Percentiles rank a stretch among this genome's conserved stretches.
These are phyloP conservation scores for Drosophila ficusphila DNA, from an alignment of 1,140 invertebrate genomes.

Conservation along the genomic window DNA sequence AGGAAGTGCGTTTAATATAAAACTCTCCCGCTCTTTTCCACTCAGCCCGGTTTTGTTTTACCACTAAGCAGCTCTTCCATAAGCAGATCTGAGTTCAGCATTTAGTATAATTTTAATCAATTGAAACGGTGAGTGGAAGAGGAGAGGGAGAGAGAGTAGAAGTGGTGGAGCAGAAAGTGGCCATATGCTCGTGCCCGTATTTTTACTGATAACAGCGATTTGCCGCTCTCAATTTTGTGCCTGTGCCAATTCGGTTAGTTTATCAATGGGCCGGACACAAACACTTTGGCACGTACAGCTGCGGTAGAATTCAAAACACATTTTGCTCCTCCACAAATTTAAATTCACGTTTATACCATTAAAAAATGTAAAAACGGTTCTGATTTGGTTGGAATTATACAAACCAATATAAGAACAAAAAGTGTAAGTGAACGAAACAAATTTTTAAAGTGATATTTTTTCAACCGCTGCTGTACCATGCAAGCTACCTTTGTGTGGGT, in stretches of 20 bases:
- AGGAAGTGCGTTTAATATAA: slow-evolving; percentile 21
- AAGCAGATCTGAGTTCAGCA: slow-evolving; percentile 11
- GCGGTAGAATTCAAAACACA: too few relatives aligned
- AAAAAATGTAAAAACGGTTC: too few relatives aligned
- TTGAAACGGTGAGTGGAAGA: neutral
- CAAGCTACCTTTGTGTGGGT: neutral
- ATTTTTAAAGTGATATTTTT: too few relatives aligned
- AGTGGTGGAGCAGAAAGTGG: neutral
- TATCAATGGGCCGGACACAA: slow-evolving; percentile 13
- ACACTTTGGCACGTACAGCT: neutral
- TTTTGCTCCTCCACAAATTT: too few relatives aligned
- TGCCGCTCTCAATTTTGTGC: slow-evolving; percentile 4
- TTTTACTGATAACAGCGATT: slow-evolving; percentile 24
- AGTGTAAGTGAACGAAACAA: too few relatives aligned
- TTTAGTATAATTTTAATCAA: slow-evolving; percentile 13
- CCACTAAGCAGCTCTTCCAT: slow-evolving; percentile 3
- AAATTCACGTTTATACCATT: too few relatives aligned
- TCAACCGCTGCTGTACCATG: too few relatives aligned
- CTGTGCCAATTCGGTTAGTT: slow-evolving; percentile 22
- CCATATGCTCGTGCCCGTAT: slow-evolving; percentile 16
- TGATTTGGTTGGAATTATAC: too few relatives aligned
- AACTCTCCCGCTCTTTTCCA: neutral
- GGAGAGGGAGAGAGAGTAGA: neutral
- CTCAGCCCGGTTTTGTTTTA: neutral
- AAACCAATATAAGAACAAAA: too few relatives aligned